Evolutionary conservation across 2,113 vertebrate species (phyloP).

Genomic region (Xyliphius kryptos): DNA sequence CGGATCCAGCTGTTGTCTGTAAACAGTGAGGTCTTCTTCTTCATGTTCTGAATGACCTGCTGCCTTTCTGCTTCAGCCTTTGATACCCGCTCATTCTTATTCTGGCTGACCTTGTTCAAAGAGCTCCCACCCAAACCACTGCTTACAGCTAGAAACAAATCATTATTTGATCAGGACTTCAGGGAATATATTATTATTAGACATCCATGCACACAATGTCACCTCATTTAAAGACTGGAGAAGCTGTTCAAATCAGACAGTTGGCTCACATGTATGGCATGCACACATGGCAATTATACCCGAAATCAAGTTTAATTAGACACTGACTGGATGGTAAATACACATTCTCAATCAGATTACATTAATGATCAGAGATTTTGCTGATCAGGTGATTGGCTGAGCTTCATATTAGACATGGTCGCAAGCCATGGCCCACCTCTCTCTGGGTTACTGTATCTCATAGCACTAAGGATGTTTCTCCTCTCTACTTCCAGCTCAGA

Average conservation of each 20-base stretch:
- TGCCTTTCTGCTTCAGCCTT: constrained; percentile 80
- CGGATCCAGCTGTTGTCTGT: constrained; percentile 93
- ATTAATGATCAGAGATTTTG: constrained; percentile 4
- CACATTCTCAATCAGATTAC: constrained; percentile 14
- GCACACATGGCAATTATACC: constrained; percentile 6
- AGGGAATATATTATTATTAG: too few species aligned
- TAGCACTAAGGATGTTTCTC: constrained; percentile 57
- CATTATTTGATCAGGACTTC: too few species aligned
- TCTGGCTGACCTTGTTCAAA: constrained; percentile 45
- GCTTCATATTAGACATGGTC: constrained; percentile 18
- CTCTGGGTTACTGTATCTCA: constrained; percentile 59
- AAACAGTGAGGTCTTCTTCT: constrained; percentile 79
- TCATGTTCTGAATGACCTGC: constrained; percentile 90
- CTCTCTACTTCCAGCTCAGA: constrained; percentile 59
- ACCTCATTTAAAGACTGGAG: too few species aligned
- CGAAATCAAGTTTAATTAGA: constrained; percentile 13
- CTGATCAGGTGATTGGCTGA: constrained; percentile 36
- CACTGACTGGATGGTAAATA: constrained; percentile 13
- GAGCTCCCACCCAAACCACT: constrained; percentile 51
- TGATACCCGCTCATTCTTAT: constrained; percentile 60
- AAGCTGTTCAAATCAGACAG: too few species aligned
- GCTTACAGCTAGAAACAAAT: constrained; percentile 12
- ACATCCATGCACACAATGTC: too few species aligned
- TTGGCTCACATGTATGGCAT: too few species aligned
- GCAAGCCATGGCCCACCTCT: constrained; percentile 51